A percentile compares a stretch with the other conserved stretches of the same genome.
phyloP scores from a whole-genome alignment of 2,797 vertebrate species.

The Muscicapa comitata region DNA sequence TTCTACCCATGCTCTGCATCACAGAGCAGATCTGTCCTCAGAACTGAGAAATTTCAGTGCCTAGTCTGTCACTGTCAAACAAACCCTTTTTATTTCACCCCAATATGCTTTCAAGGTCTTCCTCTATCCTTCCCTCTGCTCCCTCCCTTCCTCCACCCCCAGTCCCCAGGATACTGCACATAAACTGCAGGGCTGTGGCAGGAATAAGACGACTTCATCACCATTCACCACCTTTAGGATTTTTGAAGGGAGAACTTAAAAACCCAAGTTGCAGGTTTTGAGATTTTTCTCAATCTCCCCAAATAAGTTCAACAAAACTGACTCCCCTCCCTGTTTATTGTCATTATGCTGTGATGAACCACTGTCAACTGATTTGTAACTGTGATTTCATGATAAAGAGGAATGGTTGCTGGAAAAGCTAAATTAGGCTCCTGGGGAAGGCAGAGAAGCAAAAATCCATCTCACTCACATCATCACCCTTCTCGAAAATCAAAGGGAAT shows the following conservation, averaged over 20 bases:
- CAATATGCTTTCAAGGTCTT: conserved; percentile 11
- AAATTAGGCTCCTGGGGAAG: background rate
- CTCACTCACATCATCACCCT: background rate
- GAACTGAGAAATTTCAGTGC: background rate
- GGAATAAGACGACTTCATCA: background rate
- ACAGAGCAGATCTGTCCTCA: conserved; percentile 7
- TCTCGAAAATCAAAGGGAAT: background rate
- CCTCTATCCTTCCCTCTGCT: background rate
- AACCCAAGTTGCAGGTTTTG: background rate
- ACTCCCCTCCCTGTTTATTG: background rate
- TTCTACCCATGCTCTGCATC: background rate
- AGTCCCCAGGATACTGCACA: background rate
- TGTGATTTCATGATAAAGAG: background rate
- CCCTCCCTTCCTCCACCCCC: background rate
- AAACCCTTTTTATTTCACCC: conserved; percentile 32
- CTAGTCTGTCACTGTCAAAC: conserved; percentile 48
- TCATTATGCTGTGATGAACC: background rate
- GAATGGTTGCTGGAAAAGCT: background rate
- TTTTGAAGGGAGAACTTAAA: background rate
- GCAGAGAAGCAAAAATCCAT: background rate
- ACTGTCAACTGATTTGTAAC: background rate
- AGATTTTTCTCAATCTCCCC: background rate
- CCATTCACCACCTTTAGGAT: background rate
- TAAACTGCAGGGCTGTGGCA: background rate
- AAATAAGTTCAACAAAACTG: background rate